These are phyloP conservation scores for Carabus problematicus DNA, from an alignment of 2,888 invertebrate species.

Conservation along the genomic window DNA sequence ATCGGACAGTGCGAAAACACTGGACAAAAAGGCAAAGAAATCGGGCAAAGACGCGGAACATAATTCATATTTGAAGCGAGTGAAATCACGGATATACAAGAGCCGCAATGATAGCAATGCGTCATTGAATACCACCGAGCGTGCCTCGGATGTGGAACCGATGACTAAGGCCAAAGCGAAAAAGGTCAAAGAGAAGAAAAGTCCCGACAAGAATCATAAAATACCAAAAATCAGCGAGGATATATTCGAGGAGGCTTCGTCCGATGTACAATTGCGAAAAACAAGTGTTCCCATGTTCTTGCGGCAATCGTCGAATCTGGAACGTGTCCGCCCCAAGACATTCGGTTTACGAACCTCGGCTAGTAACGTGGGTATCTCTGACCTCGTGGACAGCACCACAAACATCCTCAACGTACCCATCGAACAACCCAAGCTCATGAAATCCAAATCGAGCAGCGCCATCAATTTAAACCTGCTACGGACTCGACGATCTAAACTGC, in stretches of 20 bases:
- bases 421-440: constrained; percentile 55
- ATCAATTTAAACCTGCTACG: constrained; percentile 58
- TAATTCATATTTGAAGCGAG: constrained; percentile 56
- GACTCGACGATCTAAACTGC: constrained; percentile 54
- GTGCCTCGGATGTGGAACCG: constrained; percentile 24
- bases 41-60: constrained; percentile 7
- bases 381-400: constrained; percentile 46
- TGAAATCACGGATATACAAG: constrained; percentile 58
- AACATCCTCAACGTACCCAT: constrained; percentile 33
- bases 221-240: constrained; percentile 50
- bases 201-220: constrained; percentile 36
- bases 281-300: constrained; percentile 54
- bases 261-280: constrained; percentile 43
- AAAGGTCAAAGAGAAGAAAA: constrained; percentile 47
- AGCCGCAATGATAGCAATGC: constrained; percentile 47
- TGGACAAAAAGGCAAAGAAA: constrained; percentile 38
- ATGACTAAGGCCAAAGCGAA: constrained; percentile 47
- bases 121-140: constrained; percentile 42
- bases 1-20: constrained; percentile 26
- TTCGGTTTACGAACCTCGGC: constrained; percentile 50
- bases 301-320: constrained; percentile 59
- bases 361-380: constrained; percentile 49
- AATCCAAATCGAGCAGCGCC: constrained; percentile 59
- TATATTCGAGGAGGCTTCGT: constrained; percentile 44
- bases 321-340: constrained; percentile 53